Conservation (phyloP, 1,140 invertebrate species). For the Drosophila bocki region DNA sequence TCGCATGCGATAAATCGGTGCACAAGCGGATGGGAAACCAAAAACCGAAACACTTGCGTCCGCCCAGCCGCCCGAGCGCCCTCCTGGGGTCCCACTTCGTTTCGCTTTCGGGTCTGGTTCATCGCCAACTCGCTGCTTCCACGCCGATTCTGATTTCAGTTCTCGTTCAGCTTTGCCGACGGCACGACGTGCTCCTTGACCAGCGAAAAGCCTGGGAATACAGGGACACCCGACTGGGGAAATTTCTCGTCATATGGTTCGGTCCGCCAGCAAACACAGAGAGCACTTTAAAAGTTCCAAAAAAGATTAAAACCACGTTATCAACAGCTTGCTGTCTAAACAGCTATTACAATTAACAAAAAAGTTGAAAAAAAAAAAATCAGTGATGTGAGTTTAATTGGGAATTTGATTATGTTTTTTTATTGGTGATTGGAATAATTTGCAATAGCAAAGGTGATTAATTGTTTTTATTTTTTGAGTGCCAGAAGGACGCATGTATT, state of each 20-base stretch:
- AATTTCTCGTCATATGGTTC: slow-evolving; percentile 36
- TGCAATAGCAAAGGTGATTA: slow-evolving; percentile 2
- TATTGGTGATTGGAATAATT: slow-evolving; percentile 5
- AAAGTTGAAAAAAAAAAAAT: not conserved
- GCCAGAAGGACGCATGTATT: slow-evolving; percentile 9
- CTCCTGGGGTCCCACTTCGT: slow-evolving; percentile 10
- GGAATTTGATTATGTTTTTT: slow-evolving; percentile 2
- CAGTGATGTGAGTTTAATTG: slow-evolving; percentile 4
- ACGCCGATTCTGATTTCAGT: slow-evolving; percentile 60
- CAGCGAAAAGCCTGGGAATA: slow-evolving; percentile 17
- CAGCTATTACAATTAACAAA: not conserved
- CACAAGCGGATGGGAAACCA: slow-evolving; percentile 15
- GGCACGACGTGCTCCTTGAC: slow-evolving; percentile 76
- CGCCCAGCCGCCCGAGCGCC: not conserved
- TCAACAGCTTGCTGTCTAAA: not conserved
- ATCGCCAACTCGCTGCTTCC: slow-evolving; percentile 23
- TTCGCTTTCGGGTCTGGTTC: slow-evolving; percentile 30
- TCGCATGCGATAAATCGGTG: slow-evolving; percentile 64
- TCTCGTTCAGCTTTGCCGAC: slow-evolving; percentile 84
- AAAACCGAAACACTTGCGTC: slow-evolving; percentile 16
- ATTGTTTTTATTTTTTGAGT: slow-evolving; percentile 33
- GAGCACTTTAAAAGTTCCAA: slow-evolving; percentile 11
- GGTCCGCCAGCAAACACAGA: slow-evolving; percentile 12
- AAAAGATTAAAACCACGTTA: not conserved
- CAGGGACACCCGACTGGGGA: slow-evolving; percentile 7